These are phyloP conservation scores for Helicoverpa armigera DNA, from an alignment of 1,140 invertebrate genomes.

Conservation along the genomic window DNA sequence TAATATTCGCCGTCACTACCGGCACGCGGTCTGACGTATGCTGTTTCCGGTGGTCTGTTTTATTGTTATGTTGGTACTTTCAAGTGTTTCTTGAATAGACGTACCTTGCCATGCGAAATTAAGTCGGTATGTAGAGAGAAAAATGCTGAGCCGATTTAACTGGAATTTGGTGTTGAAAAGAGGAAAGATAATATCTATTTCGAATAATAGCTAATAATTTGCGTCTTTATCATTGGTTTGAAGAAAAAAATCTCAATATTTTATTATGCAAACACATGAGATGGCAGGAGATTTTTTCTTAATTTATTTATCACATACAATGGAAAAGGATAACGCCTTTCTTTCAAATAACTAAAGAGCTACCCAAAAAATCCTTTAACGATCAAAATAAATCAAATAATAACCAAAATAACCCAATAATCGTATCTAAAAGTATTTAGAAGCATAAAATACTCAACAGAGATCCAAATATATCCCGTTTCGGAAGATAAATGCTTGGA, in stretches of 20 bases:
- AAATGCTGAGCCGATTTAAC: too few relatives aligned
- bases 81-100: not conserved
- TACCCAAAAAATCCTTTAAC: conserved; percentile 14
- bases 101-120: too few relatives aligned
- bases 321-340: not conserved
- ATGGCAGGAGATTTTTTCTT: too few relatives aligned
- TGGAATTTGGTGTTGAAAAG: too few relatives aligned
- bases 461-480: conserved; percentile 59
- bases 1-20: conserved; percentile 55
- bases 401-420: conserved; percentile 11
- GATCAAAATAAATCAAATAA: conserved; percentile 21
- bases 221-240: too few relatives aligned
- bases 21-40: conserved; percentile 44
- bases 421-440: conserved; percentile 7
- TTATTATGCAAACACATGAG: too few relatives aligned
- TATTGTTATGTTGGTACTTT: conserved; percentile 40
- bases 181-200: too few relatives aligned
- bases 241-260: too few relatives aligned
- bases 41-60: conserved; percentile 40
- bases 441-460: conserved; percentile 29
- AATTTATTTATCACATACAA: too few relatives aligned
- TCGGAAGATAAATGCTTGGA: conserved; percentile 65
- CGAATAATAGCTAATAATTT: too few relatives aligned
- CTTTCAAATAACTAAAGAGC: conserved; percentile 8
- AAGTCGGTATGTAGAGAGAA: too few relatives aligned